Evolutionary conservation across 2,113 vertebrate genomes (phyloP), one percentile per base, ranked within the genome.

Genomic region (Engraulis encrasicolus): DNA sequence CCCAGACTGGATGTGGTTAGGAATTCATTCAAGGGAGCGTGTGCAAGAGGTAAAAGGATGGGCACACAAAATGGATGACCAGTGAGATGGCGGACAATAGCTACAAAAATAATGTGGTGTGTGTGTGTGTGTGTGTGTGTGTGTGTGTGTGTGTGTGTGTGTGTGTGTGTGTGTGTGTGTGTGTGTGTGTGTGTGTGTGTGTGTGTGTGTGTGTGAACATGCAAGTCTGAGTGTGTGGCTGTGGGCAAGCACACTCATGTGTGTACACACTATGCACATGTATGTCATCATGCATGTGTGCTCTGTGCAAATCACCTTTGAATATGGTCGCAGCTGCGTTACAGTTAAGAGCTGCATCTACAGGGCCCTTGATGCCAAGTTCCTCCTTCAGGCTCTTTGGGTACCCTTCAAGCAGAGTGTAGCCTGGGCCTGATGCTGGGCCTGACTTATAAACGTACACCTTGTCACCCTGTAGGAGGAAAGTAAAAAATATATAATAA

Each of bases 321-420:
- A 95, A 92, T 58, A 98, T 0, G 19, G 96, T 87, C 23, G 95
- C 92, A 0, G 31, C 52, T 77, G 92, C 11, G 18, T 91, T 1
- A 88, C 94, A 96, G 20, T 91, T 19, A 48, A 95, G 95, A 19
- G 93, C 92, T 82, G 94, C 93, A 6, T 93, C 90, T 79, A 95
- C 93, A 0, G 78, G 81, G 48, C 93, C 93, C 15, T 93, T 88
- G 1, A 95, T 86, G 18, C 95, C 95, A 6, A 97, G 84, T 89
- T 97, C 96, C 18, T 97, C 95, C 54, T 90, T 90, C 84, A 98
- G 80, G 0, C 84, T n/a, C 90, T 96, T 96, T 0, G 97, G 97
- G 88, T 97, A 97, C 2, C 96, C 96, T 52, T 92, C 84, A 1
- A 96, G 91, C 3, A 94, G 91, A 36, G 85, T 92, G 88, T 95